Conservation (phyloP, 2,797 vertebrate species). For the Vireo griseus region DNA sequence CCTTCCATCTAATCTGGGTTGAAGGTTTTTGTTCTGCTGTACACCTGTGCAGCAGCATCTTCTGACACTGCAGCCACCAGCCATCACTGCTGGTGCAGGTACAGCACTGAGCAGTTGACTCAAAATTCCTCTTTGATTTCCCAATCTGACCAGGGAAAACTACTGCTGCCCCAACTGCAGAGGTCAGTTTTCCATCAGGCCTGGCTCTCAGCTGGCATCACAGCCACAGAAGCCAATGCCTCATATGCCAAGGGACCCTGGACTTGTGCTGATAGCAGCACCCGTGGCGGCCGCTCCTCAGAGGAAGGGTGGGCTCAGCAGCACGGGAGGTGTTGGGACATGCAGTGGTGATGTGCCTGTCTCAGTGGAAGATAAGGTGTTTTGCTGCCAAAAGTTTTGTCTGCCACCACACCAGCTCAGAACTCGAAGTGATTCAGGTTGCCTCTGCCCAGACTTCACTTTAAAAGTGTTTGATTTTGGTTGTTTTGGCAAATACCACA, state of each 20-base stretch:
- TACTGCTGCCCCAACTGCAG: not conserved
- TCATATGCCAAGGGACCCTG: fast-evolving
- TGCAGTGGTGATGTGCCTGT: fast-evolving
- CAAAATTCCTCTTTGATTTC: not conserved
- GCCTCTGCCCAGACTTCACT: not conserved
- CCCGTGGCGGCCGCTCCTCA: fast-evolving
- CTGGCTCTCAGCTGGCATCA: not conserved
- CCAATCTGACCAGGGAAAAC: not conserved
- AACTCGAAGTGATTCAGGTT: fast-evolving
- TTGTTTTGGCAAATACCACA: not conserved
- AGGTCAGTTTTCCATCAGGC: not conserved
- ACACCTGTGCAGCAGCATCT: not conserved
- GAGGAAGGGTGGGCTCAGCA: not conserved
- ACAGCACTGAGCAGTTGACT: fast-evolving
- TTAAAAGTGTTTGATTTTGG: not conserved
- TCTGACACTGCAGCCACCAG: not conserved
- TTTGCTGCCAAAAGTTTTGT: fast-evolving
- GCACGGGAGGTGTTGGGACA: not conserved
- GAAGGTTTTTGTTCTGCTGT: not conserved
- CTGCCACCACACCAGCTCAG: not conserved
- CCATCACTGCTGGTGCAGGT: not conserved
- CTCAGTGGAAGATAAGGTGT: not conserved
- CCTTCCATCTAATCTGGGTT: not conserved
- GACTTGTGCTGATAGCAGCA: fast-evolving
- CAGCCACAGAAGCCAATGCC: fast-evolving